Conservation (phyloP, 2,797 vertebrate species). For the Gobionotothen gibberifrons region DNA sequence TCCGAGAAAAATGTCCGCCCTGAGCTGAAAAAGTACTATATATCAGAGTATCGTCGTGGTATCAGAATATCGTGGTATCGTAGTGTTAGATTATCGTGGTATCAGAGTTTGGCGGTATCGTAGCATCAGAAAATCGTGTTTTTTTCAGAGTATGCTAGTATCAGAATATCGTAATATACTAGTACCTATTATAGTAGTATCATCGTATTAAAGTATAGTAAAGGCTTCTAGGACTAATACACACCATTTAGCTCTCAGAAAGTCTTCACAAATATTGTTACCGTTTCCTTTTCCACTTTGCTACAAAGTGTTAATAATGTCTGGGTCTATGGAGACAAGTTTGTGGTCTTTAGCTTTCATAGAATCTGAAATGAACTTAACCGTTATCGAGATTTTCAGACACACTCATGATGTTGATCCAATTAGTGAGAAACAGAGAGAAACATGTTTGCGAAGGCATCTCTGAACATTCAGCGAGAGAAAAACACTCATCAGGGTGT, state of each 20-base stretch:
- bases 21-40: no score
- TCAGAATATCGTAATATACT: no score
- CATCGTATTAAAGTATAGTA: no score
- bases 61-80: no score
- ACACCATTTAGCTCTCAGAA: conserved; percentile 10
- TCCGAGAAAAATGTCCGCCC: no score
- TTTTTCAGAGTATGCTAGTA: no score
- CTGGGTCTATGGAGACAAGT: background rate
- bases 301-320: background rate
- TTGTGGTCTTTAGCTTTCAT: background rate
- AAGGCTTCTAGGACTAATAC: background rate
- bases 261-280: background rate
- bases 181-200: no score
- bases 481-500: conserved; percentile 20
- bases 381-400: background rate
- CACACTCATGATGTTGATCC: background rate
- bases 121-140: no score
- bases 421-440: background rate
- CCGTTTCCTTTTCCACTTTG: background rate
- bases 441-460: background rate
- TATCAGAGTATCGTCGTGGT: no score
- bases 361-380: background rate
- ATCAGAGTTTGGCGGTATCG: no score
- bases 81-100: no score
- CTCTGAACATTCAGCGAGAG: background rate